Conservation (phyloP, 1,140 invertebrate genomes). For the Halyomorpha halys region DNA sequence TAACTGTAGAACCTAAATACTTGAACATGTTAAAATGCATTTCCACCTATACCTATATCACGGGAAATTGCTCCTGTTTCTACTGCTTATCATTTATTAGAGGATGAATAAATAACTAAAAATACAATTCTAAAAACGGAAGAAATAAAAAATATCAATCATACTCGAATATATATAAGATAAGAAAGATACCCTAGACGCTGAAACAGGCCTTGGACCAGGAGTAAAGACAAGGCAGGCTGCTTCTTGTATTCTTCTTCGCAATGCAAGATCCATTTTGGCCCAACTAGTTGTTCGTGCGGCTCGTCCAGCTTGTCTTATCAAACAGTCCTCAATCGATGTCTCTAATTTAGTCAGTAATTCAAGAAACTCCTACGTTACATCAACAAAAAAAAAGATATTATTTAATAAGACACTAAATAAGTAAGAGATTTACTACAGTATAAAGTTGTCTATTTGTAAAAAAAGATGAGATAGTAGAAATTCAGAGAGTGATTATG, state of each 20-base stretch:
- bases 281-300: constrained; percentile 51
- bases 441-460: neutral
- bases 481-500: too few relatives aligned
- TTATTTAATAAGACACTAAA: neutral
- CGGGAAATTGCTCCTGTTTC: too few relatives aligned
- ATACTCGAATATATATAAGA: too few relatives aligned
- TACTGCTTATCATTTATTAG: too few relatives aligned
- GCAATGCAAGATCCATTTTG: constrained; percentile 48
- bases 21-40: too few relatives aligned
- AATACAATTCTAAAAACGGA: too few relatives aligned
- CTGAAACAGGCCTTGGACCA: constrained; percentile 30
- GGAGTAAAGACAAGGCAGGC: constrained; percentile 45
- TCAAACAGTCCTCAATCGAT: constrained; percentile 50
- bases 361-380: constrained; percentile 36
- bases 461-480: too few relatives aligned
- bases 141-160: too few relatives aligned
- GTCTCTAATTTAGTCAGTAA: constrained; percentile 39
- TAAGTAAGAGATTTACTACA: neutral
- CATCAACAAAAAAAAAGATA: too few relatives aligned
- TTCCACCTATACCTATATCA: too few relatives aligned
- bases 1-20: too few relatives aligned
- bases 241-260: constrained; percentile 47
- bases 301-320: constrained; percentile 48
- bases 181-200: constrained; percentile 5
- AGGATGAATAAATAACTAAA: too few relatives aligned